Evolutionary conservation across 2,797 vertebrate genomes (phyloP), one percentile per base, ranked within the genome.

Genomic region (Pseudopleuronectes americanus): DNA sequence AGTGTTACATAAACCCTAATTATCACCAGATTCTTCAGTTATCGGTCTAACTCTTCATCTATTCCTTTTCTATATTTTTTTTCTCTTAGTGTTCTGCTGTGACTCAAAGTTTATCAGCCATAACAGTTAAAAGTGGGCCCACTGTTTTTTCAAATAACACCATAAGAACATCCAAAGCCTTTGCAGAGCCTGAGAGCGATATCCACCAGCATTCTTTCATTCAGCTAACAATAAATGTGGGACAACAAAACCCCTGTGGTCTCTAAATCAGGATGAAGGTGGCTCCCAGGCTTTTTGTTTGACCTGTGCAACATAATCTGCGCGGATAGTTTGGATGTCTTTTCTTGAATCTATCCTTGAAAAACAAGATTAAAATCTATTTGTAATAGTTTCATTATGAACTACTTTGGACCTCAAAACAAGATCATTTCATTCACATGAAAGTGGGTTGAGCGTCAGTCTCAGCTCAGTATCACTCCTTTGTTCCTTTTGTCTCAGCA

Each of bases 391-490:
- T 19, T 17, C 49, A 12, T 47, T 53, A 26, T 31, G 41, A 59
- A 64, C 3, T 41, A 61, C 55, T 21, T 19, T 56, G 33, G 0
- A 13, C 4, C 24, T 54, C 22, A 53, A 24, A 57, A 63, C 66
- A 38, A 0, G 41, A 43, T 43, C 41, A 7, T 70, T 49, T 60
- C 8, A 41, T 51, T 57, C 48, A 23, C 38, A 57, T 45, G 26
- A 71, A 58, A 51, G 4, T 16, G n/a, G n/a, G 28, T 22, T 49
- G 33, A 13, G 36, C 1, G 48, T 22, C 12, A 14, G 54, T 23
- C 53, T 45, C 43, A 6, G 23, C 49, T 23, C 13, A n/a, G 54
- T 76, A 67, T 66, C 65, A 31, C 52, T 24, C n/a, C 33, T 41
- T 33, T 12, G 47, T 33, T 21, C 28, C 36, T 33, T 9, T 21